Base-by-base conservation (phyloP, 2,888 invertebrate genomes). In the Malthinus flaveolus region DNA sequence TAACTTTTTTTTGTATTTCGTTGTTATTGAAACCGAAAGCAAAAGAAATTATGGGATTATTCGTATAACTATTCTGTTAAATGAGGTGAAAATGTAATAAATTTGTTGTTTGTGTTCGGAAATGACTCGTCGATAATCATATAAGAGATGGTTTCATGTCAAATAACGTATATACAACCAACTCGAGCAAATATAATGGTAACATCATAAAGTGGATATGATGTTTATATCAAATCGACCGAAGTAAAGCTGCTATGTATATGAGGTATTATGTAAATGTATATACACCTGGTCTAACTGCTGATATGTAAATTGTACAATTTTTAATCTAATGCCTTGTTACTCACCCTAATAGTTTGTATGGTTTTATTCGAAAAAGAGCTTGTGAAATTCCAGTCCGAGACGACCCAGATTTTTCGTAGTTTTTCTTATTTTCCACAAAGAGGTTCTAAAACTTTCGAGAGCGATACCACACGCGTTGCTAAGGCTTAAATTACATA, bases 211-310 rank as follows among this genome's bases (percentile, higher is more conserved):
- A 33, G 32, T 47, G 9, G 33, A 35, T 10, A 23, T 31, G n/a
- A 23, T 31, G n/a, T 31, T n/a, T 13, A 42, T 42, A 23, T 23
- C 31, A 42, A n/a, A n/a, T n/a, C n/a, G n/a, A n/a, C n/a, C n/a
- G n/a, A n/a, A n/a, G n/a, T n/a, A n/a, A 23, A 23, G 23, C 23
- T 23, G 23, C 23, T 23, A 23, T 5, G 23, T 23, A 2, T 23
- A 5, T 23, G 5, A 15, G 4, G 1, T 42, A 42, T 23, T 42
- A 15, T 31, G 13, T 12, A 37, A 37, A 15, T 37, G 9, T 37
- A 42, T 36, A 35, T 13, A 35, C 48, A 48, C 48, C 48, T 48
- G 48, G 48, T 7, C 35, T 13, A 35, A 48, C 11, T 48, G 35
- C 33, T 35, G 11, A 35, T 35, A 48, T 48, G 23, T n/a, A 48